Base-by-base conservation (phyloP, 2,888 invertebrate genomes). In the Acleris holmiana region DNA sequence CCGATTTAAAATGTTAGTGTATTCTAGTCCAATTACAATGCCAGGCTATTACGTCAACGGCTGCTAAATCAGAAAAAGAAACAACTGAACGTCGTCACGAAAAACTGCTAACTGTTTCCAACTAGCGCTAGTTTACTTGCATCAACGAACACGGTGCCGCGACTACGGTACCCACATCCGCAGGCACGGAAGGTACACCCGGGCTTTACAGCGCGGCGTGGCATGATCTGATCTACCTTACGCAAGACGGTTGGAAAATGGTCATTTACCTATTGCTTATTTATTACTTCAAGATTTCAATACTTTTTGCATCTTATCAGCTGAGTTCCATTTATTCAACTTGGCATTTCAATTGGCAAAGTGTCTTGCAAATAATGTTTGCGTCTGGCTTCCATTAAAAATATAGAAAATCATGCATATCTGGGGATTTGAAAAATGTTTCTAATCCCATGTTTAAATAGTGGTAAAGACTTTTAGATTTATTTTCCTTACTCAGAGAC, bases 181-280 rank as follows among this genome's bases (percentile, higher is more conserved):
- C 41, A 54, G 53, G 58, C 66, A 25, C 61, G n/a, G 55, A n/a
- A 50, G 35, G 25, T 29, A 61, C 57, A 54, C 66, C 47, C 41
- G 29, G 29, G 8, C 29, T 46, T 47, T 61, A 25, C 17, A 48
- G 6, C 35, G 51, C 51, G 19, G 50, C n/a, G 23, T 18, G 41
- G 23, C 46, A 25, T 44, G 19, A 23, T 59, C 25, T 40, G 46
- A 40, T 23, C 47, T 40, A 23, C 41, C 51, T 64, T 64, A 54
- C 64, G 64, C 64, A 64, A 64, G 47, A 41, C 6, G 8, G 6
- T 64, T 64, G 19, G 57, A 50, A 61, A 63, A 49, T 54, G 44
- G 48, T 59, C 53, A 53, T 64, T 54, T 41, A 59, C 58, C 49
- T 65, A 50, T 55, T 59, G 48, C 59, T 44, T 19, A 59, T 54